A percentile compares a stretch with the other conserved stretches of the same genome.
phyloP scores from a whole-genome alignment of 2,888 invertebrate genomes.

The Scaptodrosophila latifasciaeformis region DNA sequence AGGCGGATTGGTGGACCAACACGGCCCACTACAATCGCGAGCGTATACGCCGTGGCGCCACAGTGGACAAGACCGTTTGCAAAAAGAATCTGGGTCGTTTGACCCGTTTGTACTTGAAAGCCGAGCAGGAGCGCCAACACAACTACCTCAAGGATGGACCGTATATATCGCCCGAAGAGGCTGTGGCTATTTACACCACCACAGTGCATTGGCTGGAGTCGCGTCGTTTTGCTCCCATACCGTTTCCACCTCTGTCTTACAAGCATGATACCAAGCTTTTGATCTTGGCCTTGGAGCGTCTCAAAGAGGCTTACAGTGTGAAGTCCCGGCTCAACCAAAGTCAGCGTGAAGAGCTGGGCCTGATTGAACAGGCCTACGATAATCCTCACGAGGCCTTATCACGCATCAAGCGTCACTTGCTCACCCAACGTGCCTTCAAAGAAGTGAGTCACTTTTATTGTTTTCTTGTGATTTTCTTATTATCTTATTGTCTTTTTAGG shows the following conservation, averaged over 20 bases:
- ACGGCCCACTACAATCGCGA: slow-evolving; percentile 99
- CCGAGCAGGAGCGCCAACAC: slow-evolving; percentile 99
- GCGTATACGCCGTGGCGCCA: slow-evolving; percentile 98
- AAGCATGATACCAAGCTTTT: slow-evolving; percentile 99
- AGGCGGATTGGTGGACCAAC: slow-evolving; percentile 99
- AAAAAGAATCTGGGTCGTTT: slow-evolving; percentile 99
- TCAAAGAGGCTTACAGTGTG: slow-evolving; percentile 98
- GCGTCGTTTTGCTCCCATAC: slow-evolving; percentile 98
- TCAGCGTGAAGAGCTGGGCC: slow-evolving; percentile 97
- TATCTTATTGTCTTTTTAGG: slow-evolving; percentile 75
- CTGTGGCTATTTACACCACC: slow-evolving; percentile 99
- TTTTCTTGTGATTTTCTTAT: too few species aligned
- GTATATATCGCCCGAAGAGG: slow-evolving; percentile 99
- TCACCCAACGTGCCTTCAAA: slow-evolving; percentile 98
- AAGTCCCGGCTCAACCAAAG: slow-evolving; percentile 98
- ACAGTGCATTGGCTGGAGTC: slow-evolving; percentile 99
- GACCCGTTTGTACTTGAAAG: slow-evolving; percentile 96
- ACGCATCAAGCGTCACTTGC: slow-evolving; percentile 98
- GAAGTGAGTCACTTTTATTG: slow-evolving; percentile 78
- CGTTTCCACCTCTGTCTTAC: slow-evolving; percentile 99
- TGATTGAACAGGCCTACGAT: slow-evolving; percentile 99
- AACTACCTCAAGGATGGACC: slow-evolving; percentile 99
- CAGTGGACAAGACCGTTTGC: slow-evolving; percentile 99
- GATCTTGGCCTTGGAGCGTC: slow-evolving; percentile 95
- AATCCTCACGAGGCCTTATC: slow-evolving; percentile 99